A percentile compares a stretch with the other conserved stretches of the same genome.
phyloP scores from a whole-genome alignment of 64 coral and sea anemone species.

The Stylophora pistillata region DNA sequence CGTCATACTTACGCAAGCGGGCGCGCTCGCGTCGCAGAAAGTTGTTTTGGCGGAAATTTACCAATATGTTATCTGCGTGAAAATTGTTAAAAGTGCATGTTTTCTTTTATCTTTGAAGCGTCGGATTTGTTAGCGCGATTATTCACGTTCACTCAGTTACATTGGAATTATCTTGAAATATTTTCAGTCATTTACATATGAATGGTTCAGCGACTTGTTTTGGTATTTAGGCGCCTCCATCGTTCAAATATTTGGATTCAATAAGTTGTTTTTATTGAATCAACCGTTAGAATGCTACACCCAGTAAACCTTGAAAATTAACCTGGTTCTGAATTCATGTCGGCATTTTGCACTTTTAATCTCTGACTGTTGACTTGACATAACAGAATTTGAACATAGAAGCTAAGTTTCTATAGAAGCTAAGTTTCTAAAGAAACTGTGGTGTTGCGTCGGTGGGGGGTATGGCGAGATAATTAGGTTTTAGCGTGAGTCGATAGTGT shows the following conservation, averaged over 20 bases:
- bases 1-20: too few relatives aligned
- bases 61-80: too few relatives aligned
- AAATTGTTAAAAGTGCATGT: too few relatives aligned
- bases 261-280: slow-evolving; percentile 5
- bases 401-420: too few relatives aligned
- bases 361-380: slow-evolving; percentile 8
- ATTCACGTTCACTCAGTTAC: slow-evolving; percentile 7
- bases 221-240: not conserved
- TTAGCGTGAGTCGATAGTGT: too few relatives aligned
- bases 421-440: too few relatives aligned
- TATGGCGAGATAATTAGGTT: too few relatives aligned
- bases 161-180: not conserved
- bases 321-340: too few relatives aligned
- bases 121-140: not conserved
- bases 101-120: not conserved
- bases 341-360: not conserved
- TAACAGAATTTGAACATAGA: not conserved
- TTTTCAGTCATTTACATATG: not conserved
- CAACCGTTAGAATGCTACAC: not conserved
- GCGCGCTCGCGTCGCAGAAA: too few relatives aligned
- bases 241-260: not conserved
- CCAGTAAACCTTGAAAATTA: too few relatives aligned
- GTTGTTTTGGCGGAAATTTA: too few relatives aligned
- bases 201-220: slow-evolving; percentile 11
- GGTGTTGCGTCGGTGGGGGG: too few relatives aligned